Conservation (phyloP, 1,140 invertebrate genomes). For the Heliconius hewitsoni region DNA sequence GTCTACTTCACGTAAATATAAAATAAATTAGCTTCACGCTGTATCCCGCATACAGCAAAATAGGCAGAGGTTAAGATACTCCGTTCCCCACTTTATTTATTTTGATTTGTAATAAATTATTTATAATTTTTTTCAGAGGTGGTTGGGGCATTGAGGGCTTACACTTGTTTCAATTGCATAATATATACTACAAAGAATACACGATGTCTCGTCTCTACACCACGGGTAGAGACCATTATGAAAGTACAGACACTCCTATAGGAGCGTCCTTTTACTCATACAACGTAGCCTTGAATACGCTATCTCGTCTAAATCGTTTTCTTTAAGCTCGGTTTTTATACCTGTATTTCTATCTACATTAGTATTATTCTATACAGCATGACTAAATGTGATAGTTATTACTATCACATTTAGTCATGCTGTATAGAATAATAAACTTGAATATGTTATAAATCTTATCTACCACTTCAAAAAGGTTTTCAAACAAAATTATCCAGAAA, state of each 20-base stretch:
- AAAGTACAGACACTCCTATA: slow-evolving; percentile 18
- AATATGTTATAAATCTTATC: neutral
- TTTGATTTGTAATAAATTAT: too few species aligned
- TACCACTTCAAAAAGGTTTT: neutral
- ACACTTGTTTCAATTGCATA: neutral
- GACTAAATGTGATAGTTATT: too few species aligned
- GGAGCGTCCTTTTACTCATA: slow-evolving; percentile 12
- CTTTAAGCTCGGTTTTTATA: neutral
- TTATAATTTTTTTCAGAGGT: too few species aligned
- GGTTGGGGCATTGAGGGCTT: too few species aligned
- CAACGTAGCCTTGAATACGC: slow-evolving; percentile 5
- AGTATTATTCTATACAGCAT: too few species aligned
- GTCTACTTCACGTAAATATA: too few species aligned
- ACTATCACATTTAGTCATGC: neutral
- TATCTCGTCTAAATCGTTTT: slow-evolving; percentile 19
- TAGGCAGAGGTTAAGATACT: too few species aligned
- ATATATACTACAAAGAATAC: neutral
- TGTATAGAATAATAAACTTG: neutral
- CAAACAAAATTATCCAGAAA: slow-evolving; percentile 12
- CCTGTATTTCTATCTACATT: neutral
- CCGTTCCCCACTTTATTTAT: too few species aligned
- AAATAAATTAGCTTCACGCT: too few species aligned
- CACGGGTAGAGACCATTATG: slow-evolving; percentile 14
- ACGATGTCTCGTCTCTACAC: neutral
- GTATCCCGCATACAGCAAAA: too few species aligned